Percentiles rank a stretch among this genome's conserved stretches.
phyloP scores from a whole-genome alignment of 2,113 vertebrate genomes.

The Oplegnathus fasciatus region DNA sequence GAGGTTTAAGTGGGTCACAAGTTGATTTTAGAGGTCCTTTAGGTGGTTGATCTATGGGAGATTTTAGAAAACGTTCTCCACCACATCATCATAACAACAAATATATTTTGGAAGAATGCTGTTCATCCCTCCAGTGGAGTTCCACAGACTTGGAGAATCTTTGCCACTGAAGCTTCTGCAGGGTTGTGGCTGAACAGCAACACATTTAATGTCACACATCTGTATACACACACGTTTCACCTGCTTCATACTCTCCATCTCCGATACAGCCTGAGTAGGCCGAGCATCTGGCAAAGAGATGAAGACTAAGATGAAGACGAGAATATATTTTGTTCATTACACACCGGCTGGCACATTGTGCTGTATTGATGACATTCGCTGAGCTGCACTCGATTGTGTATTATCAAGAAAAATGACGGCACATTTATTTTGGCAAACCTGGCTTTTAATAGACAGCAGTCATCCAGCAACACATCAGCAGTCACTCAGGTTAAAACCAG shows the following conservation, averaged over 20 bases:
- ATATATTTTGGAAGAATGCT: no score
- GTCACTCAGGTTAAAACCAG: not conserved
- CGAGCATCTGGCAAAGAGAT: not conserved
- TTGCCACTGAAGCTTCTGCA: not conserved
- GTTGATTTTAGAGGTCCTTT: not conserved
- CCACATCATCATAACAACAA: no score
- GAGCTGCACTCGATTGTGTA: not conserved
- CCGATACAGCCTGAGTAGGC: not conserved
- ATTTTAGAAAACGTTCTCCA: no score
- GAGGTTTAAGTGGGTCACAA: not conserved
- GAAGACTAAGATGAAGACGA: not conserved
- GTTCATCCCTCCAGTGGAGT: no score
- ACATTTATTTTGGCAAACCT: no score
- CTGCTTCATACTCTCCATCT: not conserved
- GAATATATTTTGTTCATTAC: not conserved
- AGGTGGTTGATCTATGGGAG: no score
- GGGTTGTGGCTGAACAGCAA: not conserved
- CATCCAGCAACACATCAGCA: no score
- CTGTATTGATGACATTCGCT: not conserved
- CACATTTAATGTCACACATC: not conserved
- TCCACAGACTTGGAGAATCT: no score
- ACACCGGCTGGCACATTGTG: not conserved
- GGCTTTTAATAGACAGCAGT: no score
- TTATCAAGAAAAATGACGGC: not conserved
- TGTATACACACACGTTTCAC: not conserved